Base-by-base conservation (phyloP, 2,113 vertebrate genomes). In the Carassius gibelio region DNA sequence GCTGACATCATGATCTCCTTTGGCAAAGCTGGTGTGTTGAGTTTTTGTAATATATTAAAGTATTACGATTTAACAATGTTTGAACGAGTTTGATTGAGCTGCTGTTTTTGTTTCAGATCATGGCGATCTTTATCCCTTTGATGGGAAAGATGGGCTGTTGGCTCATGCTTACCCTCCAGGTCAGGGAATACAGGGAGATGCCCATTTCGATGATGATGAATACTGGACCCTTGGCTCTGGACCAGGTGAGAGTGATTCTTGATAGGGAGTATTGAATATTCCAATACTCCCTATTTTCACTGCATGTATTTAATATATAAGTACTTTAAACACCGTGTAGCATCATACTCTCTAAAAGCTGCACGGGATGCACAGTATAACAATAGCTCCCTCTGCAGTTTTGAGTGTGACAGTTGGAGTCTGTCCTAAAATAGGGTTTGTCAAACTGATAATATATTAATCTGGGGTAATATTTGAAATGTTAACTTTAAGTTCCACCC, bases 181-280 rank as follows among this genome's bases (percentile, higher is more conserved):
- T 84, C 81, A 82, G 0, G 95, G 95, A 2, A 0, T 96, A 0
- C 97, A 98, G 88, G 98, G 98, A 0, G 98, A 99, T 8, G 97
- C 97, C 52, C 98, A 99, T 92, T 99, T 99, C 57, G 98, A 99
- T 0, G 98, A 99, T 0, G 98, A 99, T 0, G 98, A 99, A 90
- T 36, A 94, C 92, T 99, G 98, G 98, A 96, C 98, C 0, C 92
- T 99, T 90, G 98, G 98, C 90, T 94, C 89, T 0, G 98, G 98
- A 84, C 68, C 95, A 83, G 98, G 98, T 99, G 93, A 95, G 90
- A 57, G 4, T 23, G 15, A 42, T 42, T 14, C 30, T 55, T 36
- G 15, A 36, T 26, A 26, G 26, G 26, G 26, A 26, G 26, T 26
- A 26, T 26, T 26, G 45, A 8, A 21, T 6, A 62, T 3, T 48